Evolutionary conservation across 2,113 vertebrate genomes (phyloP).

Genomic region (Centropristis striata): DNA sequence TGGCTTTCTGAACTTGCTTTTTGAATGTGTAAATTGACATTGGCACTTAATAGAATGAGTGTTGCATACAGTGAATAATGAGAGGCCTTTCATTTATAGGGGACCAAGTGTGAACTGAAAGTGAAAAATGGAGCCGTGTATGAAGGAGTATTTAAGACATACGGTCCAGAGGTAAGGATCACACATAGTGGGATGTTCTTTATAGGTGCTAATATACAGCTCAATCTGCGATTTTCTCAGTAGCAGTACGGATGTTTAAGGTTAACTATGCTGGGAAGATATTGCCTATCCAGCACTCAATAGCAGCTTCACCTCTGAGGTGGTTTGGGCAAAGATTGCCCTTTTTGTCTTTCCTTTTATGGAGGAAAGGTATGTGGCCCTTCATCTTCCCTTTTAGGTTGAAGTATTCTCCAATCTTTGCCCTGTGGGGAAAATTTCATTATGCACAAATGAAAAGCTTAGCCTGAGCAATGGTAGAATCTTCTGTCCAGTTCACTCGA

Average conservation of each 20-base stretch:
- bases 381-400: conserved; percentile 64
- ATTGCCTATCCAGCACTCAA: conserved; percentile 25
- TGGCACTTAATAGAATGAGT: conserved; percentile 17
- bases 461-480: not conserved
- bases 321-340: conserved; percentile 39
- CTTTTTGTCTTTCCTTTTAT: conserved; percentile 60
- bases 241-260: conserved; percentile 17
- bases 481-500: conserved; percentile 13
- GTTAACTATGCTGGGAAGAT: conserved; percentile 34
- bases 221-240: conserved; percentile 18
- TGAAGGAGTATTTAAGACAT: conserved; percentile 99
- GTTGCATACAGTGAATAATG: conserved; percentile 39
- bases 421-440: conserved; percentile 13
- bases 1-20: conserved; percentile 53
- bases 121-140: conserved; percentile 97
- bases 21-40: conserved; percentile 47
- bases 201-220: conserved; percentile 13
- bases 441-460: conserved; percentile 36
- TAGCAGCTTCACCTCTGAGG: conserved; percentile 46
- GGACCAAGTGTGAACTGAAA: conserved; percentile 99
- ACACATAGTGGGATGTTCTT: conserved; percentile 3
- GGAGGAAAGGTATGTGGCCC: conserved; percentile 28
- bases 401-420: conserved; percentile 41
- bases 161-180: conserved; percentile 96
- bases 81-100: conserved; percentile 83